Conservation (phyloP, 2,888 invertebrate genomes). For the Craniophora ligustri region DNA sequence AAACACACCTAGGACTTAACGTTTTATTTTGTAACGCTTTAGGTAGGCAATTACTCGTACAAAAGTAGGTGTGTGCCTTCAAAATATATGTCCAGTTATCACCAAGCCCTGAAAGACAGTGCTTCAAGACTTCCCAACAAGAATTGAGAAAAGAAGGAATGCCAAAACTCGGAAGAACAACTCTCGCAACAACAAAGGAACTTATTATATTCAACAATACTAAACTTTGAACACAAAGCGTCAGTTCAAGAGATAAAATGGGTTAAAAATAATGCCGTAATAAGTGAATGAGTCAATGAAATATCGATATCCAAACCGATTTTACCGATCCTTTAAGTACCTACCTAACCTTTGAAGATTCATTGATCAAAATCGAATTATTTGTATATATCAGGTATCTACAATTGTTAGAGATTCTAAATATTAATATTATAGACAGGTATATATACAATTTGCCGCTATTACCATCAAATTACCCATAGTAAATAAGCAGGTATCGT, state of each 20-base stretch:
- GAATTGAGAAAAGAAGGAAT: too few species aligned
- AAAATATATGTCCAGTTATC: too few species aligned
- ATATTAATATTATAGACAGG: not conserved
- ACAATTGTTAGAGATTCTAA: not conserved
- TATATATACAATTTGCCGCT: conserved; percentile 10
- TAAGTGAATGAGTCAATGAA: conserved; percentile 22
- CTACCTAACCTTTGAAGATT: not conserved
- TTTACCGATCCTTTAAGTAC: conserved; percentile 3
- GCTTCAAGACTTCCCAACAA: too few species aligned
- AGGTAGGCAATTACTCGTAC: not conserved
- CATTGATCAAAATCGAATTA: conserved; percentile 13
- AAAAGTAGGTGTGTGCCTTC: too few species aligned
- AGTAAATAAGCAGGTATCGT: conserved; percentile 24
- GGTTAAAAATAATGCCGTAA: too few species aligned
- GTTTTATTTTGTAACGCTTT: conserved; percentile 49
- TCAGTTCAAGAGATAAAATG: too few species aligned
- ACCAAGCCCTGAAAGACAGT: too few species aligned
- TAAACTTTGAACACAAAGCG: too few species aligned
- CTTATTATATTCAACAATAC: too few species aligned
- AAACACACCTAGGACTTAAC: conserved; percentile 52
- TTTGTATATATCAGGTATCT: too few species aligned
- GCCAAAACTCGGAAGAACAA: too few species aligned
- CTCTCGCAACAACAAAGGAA: too few species aligned
- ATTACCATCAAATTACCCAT: conserved; percentile 15
- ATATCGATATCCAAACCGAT: conserved; percentile 9